Conservation (phyloP, 2,113 vertebrate species). For the Marcusenius ussheri region DNA sequence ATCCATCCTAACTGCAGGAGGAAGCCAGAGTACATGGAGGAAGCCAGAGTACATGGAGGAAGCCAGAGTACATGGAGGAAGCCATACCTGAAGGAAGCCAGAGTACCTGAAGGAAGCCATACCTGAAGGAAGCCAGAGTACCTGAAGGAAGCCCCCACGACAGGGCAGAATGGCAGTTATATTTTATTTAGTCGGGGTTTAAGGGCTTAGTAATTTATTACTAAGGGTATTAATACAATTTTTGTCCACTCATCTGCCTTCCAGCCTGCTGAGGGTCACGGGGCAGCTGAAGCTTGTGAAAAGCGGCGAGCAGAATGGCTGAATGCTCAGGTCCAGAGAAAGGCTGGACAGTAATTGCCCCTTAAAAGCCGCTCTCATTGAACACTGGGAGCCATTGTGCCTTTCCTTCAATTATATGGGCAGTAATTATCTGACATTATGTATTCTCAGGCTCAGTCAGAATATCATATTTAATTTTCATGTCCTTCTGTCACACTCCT, state of each 20-base stretch:
- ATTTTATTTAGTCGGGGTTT: neutral
- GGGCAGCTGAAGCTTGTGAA: neutral
- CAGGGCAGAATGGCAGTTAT: neutral
- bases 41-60: too few species aligned
- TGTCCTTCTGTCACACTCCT: constrained; percentile 30
- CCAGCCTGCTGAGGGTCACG: neutral
- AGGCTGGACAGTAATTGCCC: constrained; percentile 11
- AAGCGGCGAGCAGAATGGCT: neutral
- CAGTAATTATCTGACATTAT: constrained; percentile 45
- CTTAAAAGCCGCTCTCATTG: constrained; percentile 32
- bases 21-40: too few species aligned
- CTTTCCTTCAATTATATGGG: constrained; percentile 43
- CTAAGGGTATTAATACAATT: neutral
- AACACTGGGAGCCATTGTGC: constrained; percentile 38
- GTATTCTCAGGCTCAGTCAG: constrained; percentile 38
- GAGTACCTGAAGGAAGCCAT: too few species aligned
- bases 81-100: too few species aligned
- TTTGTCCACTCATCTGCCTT: neutral
- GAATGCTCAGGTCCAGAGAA: neutral
- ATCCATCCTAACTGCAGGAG: neutral
- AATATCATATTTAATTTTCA: constrained; percentile 43
- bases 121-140: neutral
- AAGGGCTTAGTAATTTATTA: neutral
- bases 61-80: too few species aligned
- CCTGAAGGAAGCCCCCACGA: neutral